Conservation (phyloP, 2,113 vertebrate species). For the Mastomys coucha region DNA sequence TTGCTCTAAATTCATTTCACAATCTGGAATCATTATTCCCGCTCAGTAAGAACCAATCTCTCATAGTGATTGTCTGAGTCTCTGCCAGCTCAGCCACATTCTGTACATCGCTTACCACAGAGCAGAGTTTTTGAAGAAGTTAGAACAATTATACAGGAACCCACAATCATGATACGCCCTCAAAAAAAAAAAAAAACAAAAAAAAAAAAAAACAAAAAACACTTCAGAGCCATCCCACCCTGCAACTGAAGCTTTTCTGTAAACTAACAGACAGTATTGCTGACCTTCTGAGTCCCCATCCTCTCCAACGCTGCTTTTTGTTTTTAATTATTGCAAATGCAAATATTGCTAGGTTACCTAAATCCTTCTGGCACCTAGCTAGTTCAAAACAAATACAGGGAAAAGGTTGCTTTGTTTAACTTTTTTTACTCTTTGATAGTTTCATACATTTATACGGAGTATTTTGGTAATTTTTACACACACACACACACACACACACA, state of each 20-base stretch:
- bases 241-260: background rate
- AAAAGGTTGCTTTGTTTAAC: background rate
- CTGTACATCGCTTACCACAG: conserved; percentile 64
- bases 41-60: conserved; percentile 67
- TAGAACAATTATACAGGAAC: conserved; percentile 45
- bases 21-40: conserved; percentile 63
- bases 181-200: too few relatives aligned
- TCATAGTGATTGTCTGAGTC: conserved; percentile 62
- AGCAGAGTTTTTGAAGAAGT: conserved; percentile 48
- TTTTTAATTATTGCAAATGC: background rate
- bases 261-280: background rate
- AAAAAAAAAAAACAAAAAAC: too few relatives aligned
- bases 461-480: background rate
- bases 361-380: background rate
- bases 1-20: conserved; percentile 54
- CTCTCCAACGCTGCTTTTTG: background rate
- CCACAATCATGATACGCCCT: background rate
- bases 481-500: background rate
- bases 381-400: background rate
- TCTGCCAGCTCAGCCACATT: conserved; percentile 46
- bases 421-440: background rate
- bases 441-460: background rate
- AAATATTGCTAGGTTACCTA: background rate
- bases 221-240: background rate
- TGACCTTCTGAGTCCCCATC: background rate